phyloP scores from a whole-genome alignment of 2,113 vertebrate species.

The Chaetorhynchus papuensis region DNA sequence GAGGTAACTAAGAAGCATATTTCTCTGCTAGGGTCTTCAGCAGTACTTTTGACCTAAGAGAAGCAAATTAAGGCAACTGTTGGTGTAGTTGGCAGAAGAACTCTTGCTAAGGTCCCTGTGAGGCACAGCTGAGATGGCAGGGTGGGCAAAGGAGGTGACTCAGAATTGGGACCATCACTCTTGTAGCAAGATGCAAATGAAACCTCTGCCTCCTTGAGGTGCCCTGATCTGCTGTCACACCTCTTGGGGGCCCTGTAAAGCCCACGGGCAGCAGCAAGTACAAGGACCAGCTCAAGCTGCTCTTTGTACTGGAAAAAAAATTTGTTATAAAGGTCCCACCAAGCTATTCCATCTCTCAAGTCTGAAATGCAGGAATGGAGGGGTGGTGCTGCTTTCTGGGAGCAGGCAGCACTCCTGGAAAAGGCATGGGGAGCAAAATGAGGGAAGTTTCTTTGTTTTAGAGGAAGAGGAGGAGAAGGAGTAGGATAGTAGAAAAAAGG shows the following conservation, averaged over 20 bases:
- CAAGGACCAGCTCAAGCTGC: not conserved
- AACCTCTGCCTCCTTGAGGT: not conserved
- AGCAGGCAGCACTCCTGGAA: not conserved
- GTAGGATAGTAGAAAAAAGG: not conserved
- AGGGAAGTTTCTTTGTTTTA: not conserved
- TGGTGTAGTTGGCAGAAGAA: not conserved
- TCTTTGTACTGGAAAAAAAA: not conserved
- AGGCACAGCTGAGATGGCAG: not conserved
- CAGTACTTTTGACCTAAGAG: not conserved
- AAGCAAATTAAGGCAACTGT: not conserved
- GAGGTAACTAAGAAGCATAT: not conserved
- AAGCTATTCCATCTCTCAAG: not conserved
- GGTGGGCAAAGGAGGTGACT: not conserved
- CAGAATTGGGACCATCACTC: not conserved
- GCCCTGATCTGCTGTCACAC: not conserved
- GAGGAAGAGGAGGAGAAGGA: not conserved
- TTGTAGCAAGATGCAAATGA: not conserved
- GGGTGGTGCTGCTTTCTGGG: not conserved
- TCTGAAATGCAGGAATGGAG: not conserved
- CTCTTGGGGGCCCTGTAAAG: not conserved
- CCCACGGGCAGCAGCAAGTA: not conserved
- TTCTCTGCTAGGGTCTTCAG: not conserved
- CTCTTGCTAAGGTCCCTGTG: not conserved
- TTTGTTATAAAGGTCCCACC: not conserved
- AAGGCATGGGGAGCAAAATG: rapidly evolving